Base-by-base conservation (phyloP, 1,140 invertebrate genomes). In the Drosophila asahinai region DNA sequence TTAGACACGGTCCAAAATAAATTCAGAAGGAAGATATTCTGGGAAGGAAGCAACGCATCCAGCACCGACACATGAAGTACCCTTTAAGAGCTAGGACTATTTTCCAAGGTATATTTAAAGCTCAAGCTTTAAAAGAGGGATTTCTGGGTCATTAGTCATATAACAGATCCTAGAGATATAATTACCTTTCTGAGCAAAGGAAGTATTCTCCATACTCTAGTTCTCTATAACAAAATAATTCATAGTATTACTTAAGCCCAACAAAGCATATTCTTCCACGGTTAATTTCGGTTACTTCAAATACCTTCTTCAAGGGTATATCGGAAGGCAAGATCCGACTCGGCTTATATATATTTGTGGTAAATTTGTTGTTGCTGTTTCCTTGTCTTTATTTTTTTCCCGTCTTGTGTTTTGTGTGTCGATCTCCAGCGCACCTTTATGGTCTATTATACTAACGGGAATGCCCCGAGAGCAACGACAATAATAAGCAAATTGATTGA, bases 401-500 rank as follows among this genome's bases (percentile, higher is more conserved):
- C 49, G 40, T 73, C 54, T 73, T 72, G 68, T 72, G 65, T 72
- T 72, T 72, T 72, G 68, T 72, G 65, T 70, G 51, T 65, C 54
- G 55, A 82, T 74, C 58, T 78, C 27, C 48, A 87, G 84, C 84
- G 84, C 84, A 87, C 84, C 86, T 87, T 87, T 87, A 87, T 87
- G 84, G 86, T 90, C 84, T 90, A 87, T 87, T 87, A 90, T 87
- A 87, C 84, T 89, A 87, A 87, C 84, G 84, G 84, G 84, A 87
- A 90, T 87, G 84, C 86, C 84, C 84, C 84, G 65, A 89, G 73
- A 87, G 83, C 83, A 78, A 81, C 83, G 83, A 80, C 78, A 87
- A 89, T 84, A 89, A 89, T 90, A 89, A 90, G 86, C 87, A 90
- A 90, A 87, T 87, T 90, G 86, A 90, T 90, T 90, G 86, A 90